Conservation (phyloP, 2,888 invertebrate genomes). For the Spilosoma lubricipeda region DNA sequence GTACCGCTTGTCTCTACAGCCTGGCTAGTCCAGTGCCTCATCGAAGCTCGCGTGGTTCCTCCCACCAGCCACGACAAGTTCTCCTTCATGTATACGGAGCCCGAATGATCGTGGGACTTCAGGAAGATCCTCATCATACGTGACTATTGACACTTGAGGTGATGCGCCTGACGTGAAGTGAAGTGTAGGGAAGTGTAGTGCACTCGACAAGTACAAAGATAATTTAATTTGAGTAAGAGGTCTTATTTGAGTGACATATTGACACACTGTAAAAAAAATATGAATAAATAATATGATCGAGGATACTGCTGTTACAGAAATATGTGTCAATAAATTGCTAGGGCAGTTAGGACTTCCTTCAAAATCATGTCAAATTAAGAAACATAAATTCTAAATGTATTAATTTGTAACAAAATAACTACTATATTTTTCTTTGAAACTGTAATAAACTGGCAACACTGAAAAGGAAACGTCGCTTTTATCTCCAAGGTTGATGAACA, state of each 20-base stretch:
- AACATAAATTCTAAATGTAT: not conserved
- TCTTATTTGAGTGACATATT: too few relatives aligned
- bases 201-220: conserved; percentile 40
- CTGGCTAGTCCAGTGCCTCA: conserved; percentile 90
- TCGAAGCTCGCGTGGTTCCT: conserved; percentile 85
- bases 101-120: conserved; percentile 85
- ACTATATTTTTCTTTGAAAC: too few relatives aligned
- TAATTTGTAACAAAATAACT: too few relatives aligned
- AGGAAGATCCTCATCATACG: conserved; percentile 81
- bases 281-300: conserved; percentile 16
- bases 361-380: not conserved
- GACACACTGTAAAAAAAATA: too few relatives aligned
- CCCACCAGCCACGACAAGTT: conserved; percentile 84
- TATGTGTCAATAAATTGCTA: not conserved
- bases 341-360: not conserved
- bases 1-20: conserved; percentile 89
- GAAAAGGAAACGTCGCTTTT: too few relatives aligned
- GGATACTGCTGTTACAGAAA: conserved; percentile 19
- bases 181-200: conserved; percentile 32
- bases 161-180: conserved; percentile 53
- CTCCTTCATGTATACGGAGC: conserved; percentile 84
- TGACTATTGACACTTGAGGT: conserved; percentile 80
- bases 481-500: too few relatives aligned
- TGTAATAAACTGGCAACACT: too few relatives aligned
- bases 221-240: too few relatives aligned